Percentiles rank a stretch among this genome's conserved stretches.
phyloP scores from a whole-genome alignment of 2,113 vertebrate genomes.

The Charina bottae region DNA sequence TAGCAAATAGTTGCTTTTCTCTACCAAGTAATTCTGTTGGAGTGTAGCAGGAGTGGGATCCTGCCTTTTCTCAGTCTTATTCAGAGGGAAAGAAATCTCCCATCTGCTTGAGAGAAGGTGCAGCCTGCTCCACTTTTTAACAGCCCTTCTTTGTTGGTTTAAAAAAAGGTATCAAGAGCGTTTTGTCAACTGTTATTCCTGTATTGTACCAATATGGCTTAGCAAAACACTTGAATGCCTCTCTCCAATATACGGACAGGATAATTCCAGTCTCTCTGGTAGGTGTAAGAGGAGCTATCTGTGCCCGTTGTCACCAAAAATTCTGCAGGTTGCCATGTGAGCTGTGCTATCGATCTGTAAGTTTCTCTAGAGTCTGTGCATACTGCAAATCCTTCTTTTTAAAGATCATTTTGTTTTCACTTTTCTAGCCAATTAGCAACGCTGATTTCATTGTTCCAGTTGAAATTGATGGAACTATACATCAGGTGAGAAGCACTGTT shows the following conservation, averaged over 20 bases:
- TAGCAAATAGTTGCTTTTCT: not conserved
- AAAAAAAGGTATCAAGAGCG: not conserved
- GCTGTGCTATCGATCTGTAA: not conserved
- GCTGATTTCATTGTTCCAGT: slow-evolving; percentile 99
- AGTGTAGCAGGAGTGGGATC: not conserved
- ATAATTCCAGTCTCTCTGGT: not conserved
- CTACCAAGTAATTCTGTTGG: not conserved
- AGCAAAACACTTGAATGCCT: not conserved
- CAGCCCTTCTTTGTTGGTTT: not conserved
- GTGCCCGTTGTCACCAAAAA: not conserved
- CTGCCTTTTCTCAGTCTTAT: not conserved
- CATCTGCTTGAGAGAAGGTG: not conserved
- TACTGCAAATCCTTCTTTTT: not conserved
- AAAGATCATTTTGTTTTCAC: slow-evolving; percentile 50
- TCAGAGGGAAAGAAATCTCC: not conserved
- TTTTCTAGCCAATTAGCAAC: slow-evolving; percentile 92
- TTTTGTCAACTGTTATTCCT: not conserved
- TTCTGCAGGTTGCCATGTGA: not conserved
- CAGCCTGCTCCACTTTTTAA: not conserved
- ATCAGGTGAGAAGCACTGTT: slow-evolving; percentile 83
- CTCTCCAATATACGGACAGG: not conserved
- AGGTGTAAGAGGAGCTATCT: not conserved
- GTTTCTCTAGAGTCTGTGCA: not conserved
- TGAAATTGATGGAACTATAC: slow-evolving; percentile 98
- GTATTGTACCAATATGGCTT: too few relatives aligned